Evolutionary conservation across 1,140 invertebrate species (phyloP), one percentile per base, ranked within the genome.

Genomic region (Danaus melanippus): DNA sequence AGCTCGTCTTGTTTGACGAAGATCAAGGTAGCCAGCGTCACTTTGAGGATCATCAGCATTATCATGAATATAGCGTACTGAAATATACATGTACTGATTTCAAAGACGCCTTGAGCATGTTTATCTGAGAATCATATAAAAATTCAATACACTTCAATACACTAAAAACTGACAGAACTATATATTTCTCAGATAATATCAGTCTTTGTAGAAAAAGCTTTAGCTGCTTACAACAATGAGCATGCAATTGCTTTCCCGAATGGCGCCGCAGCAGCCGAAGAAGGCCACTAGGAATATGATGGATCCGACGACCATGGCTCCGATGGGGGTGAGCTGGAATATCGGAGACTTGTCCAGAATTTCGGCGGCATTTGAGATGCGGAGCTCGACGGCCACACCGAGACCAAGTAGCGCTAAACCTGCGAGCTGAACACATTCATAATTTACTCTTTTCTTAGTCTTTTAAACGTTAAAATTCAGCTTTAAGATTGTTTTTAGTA

Each of bases 191-290:
- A 15, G 15, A 15, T 15, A 47, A 12, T 10, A 9, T 47, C 10
- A 47, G 12, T 17, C 5, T 9, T 9, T 17, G 15, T 53, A 21
- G 45, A 46, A 53, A 32, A 9, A 52, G 21, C 10, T 12, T 10
- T 50, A 2, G 53, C 41, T 50, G 68, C 78, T 91, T 82, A 95
- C 94, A 68, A 93, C 90, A 57, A 94, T 90, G 9, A 99, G 89
- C 89, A 97, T 91, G 81, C 94, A 96, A 69, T 93, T 93, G 57
- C 92, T 96, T 84, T 97, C 95, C 62, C 92, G 91, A 50, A 94
- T 91, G 9, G 96, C 94, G 17, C 97, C 96, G 79, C 94, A 96
- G 77, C 96, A 98, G 51, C 97, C 97, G 39, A 97, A 90, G 83
- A 98, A 94, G 0, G 95, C 93, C 15, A 97, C 92, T 44, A 95